These are phyloP conservation scores for Dromaius novaehollandiae DNA, from an alignment of 2,113 vertebrate genomes.

Conservation along the genomic window DNA sequence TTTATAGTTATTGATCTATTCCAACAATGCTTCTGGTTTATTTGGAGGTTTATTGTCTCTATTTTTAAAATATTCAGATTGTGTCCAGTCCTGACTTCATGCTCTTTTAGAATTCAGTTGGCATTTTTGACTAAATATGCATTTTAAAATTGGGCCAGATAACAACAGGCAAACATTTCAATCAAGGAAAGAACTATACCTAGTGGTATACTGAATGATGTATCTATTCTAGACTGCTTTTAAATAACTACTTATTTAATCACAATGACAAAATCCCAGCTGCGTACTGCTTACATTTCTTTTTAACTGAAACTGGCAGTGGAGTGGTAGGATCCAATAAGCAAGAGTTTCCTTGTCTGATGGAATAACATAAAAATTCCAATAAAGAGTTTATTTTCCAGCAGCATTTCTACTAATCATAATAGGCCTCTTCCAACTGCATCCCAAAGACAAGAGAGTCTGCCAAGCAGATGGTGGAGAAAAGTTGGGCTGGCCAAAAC, in stretches of 20 bases:
- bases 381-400: conserved; percentile 58
- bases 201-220: background rate
- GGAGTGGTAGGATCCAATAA: conserved; percentile 48
- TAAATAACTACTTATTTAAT: conserved; percentile 49
- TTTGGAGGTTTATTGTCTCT: background rate
- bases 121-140: background rate
- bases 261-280: conserved; percentile 48
- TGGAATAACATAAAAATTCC: conserved; percentile 64
- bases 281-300: conserved; percentile 32
- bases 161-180: background rate
- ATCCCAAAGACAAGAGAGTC: conserved; percentile 3
- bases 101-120: background rate
- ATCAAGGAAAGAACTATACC: background rate
- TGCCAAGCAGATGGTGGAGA: conserved; percentile 54
- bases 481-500: background rate
- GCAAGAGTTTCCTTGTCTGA: conserved; percentile 44
- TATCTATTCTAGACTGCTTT: conserved; percentile 22
- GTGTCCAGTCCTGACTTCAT: background rate
- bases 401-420: conserved; percentile 40
- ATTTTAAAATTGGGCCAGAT: background rate
- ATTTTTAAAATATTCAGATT: background rate
- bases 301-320: conserved; percentile 58
- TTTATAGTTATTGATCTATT: background rate
- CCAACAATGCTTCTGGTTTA: background rate
- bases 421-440: conserved; percentile 40